These are phyloP conservation scores for Salvelinus fontinalis DNA, from an alignment of 2,113 vertebrate species.

Conservation along the genomic window DNA sequence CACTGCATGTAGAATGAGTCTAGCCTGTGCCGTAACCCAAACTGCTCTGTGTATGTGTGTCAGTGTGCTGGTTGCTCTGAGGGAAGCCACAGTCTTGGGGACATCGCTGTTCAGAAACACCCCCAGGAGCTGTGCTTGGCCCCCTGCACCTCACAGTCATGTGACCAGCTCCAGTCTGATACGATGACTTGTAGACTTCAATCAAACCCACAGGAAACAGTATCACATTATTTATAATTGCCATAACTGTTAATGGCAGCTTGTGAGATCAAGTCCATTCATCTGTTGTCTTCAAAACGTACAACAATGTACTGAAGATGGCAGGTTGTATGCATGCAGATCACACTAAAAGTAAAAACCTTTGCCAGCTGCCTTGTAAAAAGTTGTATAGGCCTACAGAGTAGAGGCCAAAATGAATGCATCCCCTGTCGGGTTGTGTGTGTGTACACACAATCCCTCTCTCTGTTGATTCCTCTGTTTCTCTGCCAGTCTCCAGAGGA, in stretches of 20 bases:
- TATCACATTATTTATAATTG: not conserved
- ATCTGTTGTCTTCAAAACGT: no score
- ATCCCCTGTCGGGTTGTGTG: not conserved
- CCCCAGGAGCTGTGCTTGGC: constrained; percentile 10
- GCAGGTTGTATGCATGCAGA: no score
- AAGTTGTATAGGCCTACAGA: no score
- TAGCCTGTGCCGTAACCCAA: constrained; percentile 14
- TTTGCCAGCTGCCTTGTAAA: no score
- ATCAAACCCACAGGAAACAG: constrained; percentile 36
- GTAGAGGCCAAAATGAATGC: no score
- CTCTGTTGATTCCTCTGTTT: not conserved
- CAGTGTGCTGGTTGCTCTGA: constrained; percentile 27
- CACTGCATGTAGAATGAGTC: constrained; percentile 16
- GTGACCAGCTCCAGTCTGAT: constrained; percentile 25
- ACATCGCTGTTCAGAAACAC: not conserved
- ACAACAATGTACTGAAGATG: no score
- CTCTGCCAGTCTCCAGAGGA: constrained; percentile 35
- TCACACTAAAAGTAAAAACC: no score
- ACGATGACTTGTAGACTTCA: not conserved
- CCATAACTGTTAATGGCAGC: not conserved
- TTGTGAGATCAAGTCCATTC: not conserved
- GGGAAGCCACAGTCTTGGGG: constrained; percentile 6
- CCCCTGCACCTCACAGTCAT: not conserved
- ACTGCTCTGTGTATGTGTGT: constrained; percentile 20
- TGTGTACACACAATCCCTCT: not conserved